Percentiles rank a stretch among this genome's conserved stretches.
Evolutionary conservation across 1,140 invertebrate genomes (phyloP).

Genomic region (Hylaeus anthracinus): DNA sequence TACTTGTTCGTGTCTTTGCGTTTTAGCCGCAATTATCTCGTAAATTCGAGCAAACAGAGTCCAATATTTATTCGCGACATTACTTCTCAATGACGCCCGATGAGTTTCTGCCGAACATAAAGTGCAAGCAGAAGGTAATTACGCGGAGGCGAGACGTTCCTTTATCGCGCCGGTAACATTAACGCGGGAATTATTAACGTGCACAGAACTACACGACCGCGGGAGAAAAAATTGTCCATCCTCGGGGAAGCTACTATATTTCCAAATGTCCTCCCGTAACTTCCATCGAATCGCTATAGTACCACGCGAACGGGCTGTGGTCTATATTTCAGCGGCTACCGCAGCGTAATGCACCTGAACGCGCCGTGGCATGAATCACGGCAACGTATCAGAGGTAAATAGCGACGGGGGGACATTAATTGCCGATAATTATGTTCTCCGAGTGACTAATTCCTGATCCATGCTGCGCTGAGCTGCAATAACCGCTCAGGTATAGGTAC

Average conservation of each 20-base stretch:
- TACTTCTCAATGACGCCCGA: neutral
- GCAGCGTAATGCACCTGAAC: neutral
- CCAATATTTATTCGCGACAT: neutral
- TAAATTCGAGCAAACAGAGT: no score
- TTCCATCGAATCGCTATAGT: neutral
- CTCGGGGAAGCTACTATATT: neutral
- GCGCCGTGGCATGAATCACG: neutral
- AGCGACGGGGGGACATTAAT: neutral
- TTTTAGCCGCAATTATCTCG: no score
- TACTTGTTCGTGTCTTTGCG: no score
- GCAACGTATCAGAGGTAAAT: neutral
- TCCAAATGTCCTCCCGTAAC: neutral
- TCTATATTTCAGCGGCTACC: conserved; percentile 13
- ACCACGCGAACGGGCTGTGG: neutral
- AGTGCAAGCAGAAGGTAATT: neutral
- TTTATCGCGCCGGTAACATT: neutral
- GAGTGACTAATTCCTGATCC: neutral
- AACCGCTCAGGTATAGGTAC: no score
- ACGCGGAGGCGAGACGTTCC: neutral
- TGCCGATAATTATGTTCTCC: conserved; percentile 1
- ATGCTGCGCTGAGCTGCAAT: no score
- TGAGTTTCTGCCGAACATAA: no score
- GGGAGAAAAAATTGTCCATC: neutral
- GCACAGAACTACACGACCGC: neutral
- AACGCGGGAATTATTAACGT: conserved; percentile 2